Evolutionary conservation across 2,888 invertebrate genomes (phyloP).

Genomic region (Heteropelma amictum): DNA sequence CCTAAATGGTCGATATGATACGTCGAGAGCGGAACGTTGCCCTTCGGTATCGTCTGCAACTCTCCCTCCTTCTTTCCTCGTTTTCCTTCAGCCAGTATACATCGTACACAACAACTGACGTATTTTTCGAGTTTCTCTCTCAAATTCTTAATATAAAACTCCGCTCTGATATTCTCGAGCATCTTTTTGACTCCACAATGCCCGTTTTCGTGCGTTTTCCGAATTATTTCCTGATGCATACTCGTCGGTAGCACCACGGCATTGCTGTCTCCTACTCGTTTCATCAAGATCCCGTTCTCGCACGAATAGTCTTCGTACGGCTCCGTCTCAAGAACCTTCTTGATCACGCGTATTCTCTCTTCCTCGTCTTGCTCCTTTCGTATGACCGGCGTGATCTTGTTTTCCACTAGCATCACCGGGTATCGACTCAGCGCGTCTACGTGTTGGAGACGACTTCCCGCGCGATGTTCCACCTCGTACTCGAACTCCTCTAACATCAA

Average conservation of each 20-base stretch:
- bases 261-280: constrained; percentile 33
- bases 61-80: constrained; percentile 65
- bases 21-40: constrained; percentile 63
- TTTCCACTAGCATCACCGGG: constrained; percentile 41
- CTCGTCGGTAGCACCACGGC: constrained; percentile 32
- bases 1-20: constrained; percentile 70
- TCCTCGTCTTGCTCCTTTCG: constrained; percentile 19
- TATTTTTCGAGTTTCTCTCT: constrained; percentile 47
- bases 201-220: constrained; percentile 48
- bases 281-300: constrained; percentile 42
- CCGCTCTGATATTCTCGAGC: constrained; percentile 36
- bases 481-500: constrained; percentile 57
- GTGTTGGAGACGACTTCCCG: constrained; percentile 58
- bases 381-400: constrained; percentile 16
- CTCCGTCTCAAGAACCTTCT: constrained; percentile 2
- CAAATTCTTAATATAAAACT: constrained; percentile 51
- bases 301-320: constrained; percentile 21
- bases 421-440: constrained; percentile 61
- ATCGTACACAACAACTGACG: constrained; percentile 60
- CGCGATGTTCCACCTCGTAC: constrained; percentile 59
- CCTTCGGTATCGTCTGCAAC: constrained; percentile 66
- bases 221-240: constrained; percentile 42
- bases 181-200: constrained; percentile 51
- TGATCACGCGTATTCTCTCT: constrained; percentile 25
- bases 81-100: constrained; percentile 64